A percentile compares a stretch with the other conserved stretches of the same genome.
These are phyloP conservation scores for Hoplostethus mediterraneus DNA, from an alignment of 2,797 vertebrate genomes.

Conservation along the genomic window DNA sequence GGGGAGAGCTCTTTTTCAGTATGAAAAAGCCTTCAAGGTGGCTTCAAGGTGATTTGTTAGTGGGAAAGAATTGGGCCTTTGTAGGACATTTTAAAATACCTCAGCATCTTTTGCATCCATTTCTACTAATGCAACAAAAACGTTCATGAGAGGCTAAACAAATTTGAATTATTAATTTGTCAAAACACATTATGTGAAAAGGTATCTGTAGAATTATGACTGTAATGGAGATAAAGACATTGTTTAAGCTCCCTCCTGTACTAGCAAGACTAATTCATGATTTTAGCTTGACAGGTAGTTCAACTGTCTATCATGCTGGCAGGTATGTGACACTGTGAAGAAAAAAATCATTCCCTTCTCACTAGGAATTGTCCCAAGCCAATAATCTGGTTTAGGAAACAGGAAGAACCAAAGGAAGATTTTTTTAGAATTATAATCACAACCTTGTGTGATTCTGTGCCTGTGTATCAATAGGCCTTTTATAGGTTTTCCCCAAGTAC, in stretches of 20 bases:
- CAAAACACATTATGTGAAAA: neutral
- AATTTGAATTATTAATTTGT: slow-evolving; percentile 12
- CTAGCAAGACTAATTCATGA: neutral
- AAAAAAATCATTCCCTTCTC: too few species aligned
- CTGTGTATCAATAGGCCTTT: neutral
- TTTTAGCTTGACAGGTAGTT: neutral
- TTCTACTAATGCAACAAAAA: neutral
- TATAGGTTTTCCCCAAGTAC: neutral
- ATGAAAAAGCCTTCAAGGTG: slow-evolving; percentile 7
- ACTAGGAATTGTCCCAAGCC: neutral
- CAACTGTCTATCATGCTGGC: neutral
- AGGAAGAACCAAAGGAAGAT: neutral
- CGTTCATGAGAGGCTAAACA: slow-evolving; percentile 4
- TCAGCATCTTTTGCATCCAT: slow-evolving; percentile 2
- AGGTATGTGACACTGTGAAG: neutral
- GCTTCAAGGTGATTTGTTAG: slow-evolving; percentile 25
- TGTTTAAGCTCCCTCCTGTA: neutral
- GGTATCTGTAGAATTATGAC: neutral
- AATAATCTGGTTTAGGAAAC: neutral
- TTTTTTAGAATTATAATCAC: neutral
- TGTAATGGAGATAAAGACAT: neutral
- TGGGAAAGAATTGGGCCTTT: slow-evolving; percentile 16
- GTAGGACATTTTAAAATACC: slow-evolving; percentile 14
- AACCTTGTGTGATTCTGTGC: neutral
- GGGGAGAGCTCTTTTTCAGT: slow-evolving; percentile 5